Conservation (phyloP, 2,888 invertebrate genomes). For the Nezara viridula region DNA sequence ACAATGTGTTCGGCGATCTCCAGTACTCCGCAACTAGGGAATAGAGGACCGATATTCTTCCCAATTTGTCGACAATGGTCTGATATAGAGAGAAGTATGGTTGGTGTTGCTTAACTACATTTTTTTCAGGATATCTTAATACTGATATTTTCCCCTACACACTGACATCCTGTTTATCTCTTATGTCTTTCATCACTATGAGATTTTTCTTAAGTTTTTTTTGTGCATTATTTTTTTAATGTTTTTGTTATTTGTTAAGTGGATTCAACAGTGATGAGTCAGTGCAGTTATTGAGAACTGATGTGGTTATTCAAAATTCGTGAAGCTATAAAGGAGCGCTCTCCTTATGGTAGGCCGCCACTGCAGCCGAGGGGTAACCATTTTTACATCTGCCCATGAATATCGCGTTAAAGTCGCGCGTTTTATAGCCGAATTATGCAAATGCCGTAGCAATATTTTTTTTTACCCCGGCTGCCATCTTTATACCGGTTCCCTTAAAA, state of each 20-base stretch:
- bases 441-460: conserved; percentile 62
- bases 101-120: too few species aligned
- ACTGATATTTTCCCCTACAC: too few species aligned
- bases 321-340: background rate
- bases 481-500: conserved; percentile 62
- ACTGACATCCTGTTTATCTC: too few species aligned
- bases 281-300: background rate
- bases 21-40: too few species aligned
- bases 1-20: too few species aligned
- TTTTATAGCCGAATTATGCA: conserved; percentile 66
- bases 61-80: too few species aligned
- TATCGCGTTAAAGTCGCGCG: conserved; percentile 65
- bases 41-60: too few species aligned
- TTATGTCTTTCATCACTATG: too few species aligned
- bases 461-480: conserved; percentile 63
- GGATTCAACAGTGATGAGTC: background rate
- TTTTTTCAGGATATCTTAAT: too few species aligned
- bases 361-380: conserved; percentile 55
- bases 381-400: conserved; percentile 66
- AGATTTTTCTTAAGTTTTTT: background rate
- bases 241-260: too few species aligned
- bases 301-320: conserved; percentile 28
- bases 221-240: background rate
- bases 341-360: conserved; percentile 55
- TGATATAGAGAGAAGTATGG: too few species aligned